phyloP scores from a whole-genome alignment of 2,797 vertebrate genomes.

The Danio choprae region DNA sequence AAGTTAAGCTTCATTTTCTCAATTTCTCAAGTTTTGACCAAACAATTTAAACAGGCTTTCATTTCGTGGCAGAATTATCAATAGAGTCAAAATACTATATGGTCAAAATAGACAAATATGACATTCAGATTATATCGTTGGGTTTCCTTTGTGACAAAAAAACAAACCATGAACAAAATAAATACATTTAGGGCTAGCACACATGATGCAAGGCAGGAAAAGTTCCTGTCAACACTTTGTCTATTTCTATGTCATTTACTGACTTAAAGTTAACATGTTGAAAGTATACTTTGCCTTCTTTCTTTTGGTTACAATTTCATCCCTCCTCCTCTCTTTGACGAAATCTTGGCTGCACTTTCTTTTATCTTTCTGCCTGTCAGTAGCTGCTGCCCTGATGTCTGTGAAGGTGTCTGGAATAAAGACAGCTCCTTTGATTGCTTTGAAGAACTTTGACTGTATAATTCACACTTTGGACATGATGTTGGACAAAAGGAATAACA shows the following conservation, averaged over 20 bases:
- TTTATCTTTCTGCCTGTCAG: constrained; percentile 8
- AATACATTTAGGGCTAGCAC: background rate
- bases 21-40: background rate
- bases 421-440: constrained; percentile 16
- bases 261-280: background rate
- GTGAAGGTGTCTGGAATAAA: constrained; percentile 15
- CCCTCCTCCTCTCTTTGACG: background rate
- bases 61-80: background rate
- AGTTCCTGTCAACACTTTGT: background rate
- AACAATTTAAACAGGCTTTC: background rate
- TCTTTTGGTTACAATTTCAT: background rate
- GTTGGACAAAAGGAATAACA: constrained; percentile 22
- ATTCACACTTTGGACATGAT: constrained; percentile 28
- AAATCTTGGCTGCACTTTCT: constrained; percentile 16
- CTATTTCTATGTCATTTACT: constrained; percentile 1
- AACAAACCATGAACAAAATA: background rate
- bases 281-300: background rate
- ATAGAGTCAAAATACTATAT: background rate
- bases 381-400: constrained; percentile 3
- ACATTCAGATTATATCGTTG: too few species aligned
- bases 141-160: background rate
- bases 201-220: background rate
- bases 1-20: background rate
- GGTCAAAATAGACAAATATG: background rate
- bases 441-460: constrained; percentile 8